A percentile compares a stretch with the other conserved stretches of the same genome.
These are phyloP conservation scores for Cordylochernes scorpioides DNA, from an alignment of 2,888 invertebrate species.

Conservation along the genomic window DNA sequence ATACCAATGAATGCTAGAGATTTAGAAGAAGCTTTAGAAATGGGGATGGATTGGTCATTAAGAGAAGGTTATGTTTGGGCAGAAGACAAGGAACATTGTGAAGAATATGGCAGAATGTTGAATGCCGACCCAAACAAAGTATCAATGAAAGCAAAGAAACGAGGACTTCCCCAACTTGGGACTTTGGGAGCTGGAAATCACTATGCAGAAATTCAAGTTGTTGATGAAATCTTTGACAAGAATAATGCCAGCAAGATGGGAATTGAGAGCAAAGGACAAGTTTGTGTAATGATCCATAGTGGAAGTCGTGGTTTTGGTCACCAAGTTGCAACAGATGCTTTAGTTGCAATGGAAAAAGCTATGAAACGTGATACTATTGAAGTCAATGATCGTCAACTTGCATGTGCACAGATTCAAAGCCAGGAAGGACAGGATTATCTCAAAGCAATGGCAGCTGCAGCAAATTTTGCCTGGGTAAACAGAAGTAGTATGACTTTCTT, in stretches of 20 bases:
- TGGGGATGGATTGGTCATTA: conserved; percentile 99
- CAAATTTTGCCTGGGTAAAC: conserved; percentile 99
- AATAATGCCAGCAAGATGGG: conserved; percentile 97
- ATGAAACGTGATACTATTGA: conserved; percentile 95
- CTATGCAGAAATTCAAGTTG: conserved; percentile 95
- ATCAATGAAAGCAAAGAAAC: conserved; percentile 63
- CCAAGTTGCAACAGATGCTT: conserved; percentile 65
- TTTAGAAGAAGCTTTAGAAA: conserved; percentile 88
- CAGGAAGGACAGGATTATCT: conserved; percentile 75
- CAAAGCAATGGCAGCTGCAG: conserved; percentile 94
- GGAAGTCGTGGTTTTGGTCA: conserved; percentile 96
- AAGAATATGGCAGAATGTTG: conserved; percentile 95
- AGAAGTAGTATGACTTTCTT: conserved; percentile 97
- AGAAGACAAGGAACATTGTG: conserved; percentile 98
- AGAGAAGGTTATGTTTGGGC: conserved; percentile 92
- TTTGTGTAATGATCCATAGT: conserved; percentile 97
- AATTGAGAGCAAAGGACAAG: conserved; percentile 68
- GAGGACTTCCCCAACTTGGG: conserved; percentile 86
- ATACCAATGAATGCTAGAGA: conserved; percentile 94
- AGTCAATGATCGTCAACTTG: conserved; percentile 84
- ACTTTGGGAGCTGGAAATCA: conserved; percentile 95
- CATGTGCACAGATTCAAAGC: conserved; percentile 82
- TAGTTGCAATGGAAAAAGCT: conserved; percentile 96
- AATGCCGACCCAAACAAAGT: conserved; percentile 85
- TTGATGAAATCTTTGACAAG: conserved; percentile 91